Percentiles rank a stretch among this genome's conserved stretches.
Conservation (phyloP, 2,888 invertebrate species). For the Leucophora obtusa region DNA sequence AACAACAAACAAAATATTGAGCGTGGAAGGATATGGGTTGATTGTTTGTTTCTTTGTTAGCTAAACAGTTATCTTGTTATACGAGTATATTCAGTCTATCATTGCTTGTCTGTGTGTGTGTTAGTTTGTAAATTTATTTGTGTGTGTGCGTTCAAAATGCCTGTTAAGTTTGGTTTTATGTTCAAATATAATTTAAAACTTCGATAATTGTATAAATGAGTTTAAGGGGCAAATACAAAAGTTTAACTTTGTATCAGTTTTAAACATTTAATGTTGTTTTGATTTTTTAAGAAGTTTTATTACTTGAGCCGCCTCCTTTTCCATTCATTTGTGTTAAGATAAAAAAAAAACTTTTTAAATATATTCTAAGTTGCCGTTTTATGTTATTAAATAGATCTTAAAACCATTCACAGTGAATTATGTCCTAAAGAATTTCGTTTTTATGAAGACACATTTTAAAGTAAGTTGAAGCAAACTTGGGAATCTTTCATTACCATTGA, state of each 20-base stretch:
- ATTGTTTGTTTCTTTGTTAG: slow-evolving; percentile 4
- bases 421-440: background rate
- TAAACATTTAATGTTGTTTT: slow-evolving; percentile 23
- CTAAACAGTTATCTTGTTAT: slow-evolving; percentile 17
- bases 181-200: slow-evolving; percentile 25
- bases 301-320: background rate
- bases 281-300: slow-evolving; percentile 46
- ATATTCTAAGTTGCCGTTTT: background rate
- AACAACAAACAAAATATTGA: slow-evolving; percentile 7
- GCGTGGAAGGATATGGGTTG: background rate
- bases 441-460: no score
- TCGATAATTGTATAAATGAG: slow-evolving; percentile 1
- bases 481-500: no score
- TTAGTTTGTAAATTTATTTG: background rate
- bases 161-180: background rate
- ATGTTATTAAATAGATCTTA: background rate
- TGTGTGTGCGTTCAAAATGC: background rate
- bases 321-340: no score
- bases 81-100: background rate
- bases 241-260: slow-evolving; percentile 22
- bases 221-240: slow-evolving; percentile 27
- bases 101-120: background rate
- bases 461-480: no score
- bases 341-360: background rate
- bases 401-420: background rate